These are phyloP conservation scores for Nothocercus nigrocapillus DNA, from an alignment of 2,113 vertebrate genomes.

Conservation along the genomic window DNA sequence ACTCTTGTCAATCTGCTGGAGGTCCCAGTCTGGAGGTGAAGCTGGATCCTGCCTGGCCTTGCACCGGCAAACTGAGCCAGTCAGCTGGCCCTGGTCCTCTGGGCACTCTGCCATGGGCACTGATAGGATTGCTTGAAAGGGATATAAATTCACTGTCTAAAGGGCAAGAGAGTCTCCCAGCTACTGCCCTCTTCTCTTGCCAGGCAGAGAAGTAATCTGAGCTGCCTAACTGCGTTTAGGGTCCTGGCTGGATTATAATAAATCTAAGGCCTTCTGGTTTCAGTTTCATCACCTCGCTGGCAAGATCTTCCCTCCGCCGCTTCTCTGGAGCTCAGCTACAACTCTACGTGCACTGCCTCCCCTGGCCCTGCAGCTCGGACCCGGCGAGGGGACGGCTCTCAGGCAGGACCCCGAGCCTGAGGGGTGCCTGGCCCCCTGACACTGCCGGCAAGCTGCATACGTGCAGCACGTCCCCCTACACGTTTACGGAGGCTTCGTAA, in stretches of 20 bases:
- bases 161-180: background rate
- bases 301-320: background rate
- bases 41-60: background rate
- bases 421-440: background rate
- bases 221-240: background rate
- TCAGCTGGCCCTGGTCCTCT: background rate
- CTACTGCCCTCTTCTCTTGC: background rate
- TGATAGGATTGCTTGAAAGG: background rate
- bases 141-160: background rate
- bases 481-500: background rate
- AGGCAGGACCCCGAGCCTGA: background rate
- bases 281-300: background rate
- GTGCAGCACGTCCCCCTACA: accelerated
- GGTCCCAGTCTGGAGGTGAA: background rate
- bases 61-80: background rate
- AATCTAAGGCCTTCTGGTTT: background rate
- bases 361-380: background rate
- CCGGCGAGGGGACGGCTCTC: accelerated
- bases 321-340: background rate
- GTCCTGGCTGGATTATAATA: background rate
- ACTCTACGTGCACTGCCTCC: accelerated
- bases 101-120: background rate
- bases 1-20: background rate
- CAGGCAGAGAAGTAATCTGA: background rate
- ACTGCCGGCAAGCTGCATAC: background rate